Evolutionary conservation across 1,140 invertebrate species (phyloP), one percentile per base, ranked within the genome.

Genomic region (Drosophila prosaltans): DNA sequence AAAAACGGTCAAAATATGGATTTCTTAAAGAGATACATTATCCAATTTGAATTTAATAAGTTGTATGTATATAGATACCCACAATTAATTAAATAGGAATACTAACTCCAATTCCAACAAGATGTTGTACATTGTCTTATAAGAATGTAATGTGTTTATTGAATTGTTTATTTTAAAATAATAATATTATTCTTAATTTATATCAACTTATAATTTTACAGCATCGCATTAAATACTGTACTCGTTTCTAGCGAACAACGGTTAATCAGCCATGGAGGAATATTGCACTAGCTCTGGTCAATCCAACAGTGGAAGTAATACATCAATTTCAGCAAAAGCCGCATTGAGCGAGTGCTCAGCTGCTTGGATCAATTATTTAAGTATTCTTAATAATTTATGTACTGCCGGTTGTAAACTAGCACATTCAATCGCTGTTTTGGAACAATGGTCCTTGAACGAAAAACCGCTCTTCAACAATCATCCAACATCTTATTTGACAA

Each of bases 321-420:
- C 82, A 24, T 84, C 82, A 39, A 72, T 86, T 58, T 86, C 82
- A 5, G 74, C 78, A 16, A 86, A 83, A 57, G 78, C 74, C 3
- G 68, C 74, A 0, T 36, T 78, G 24, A 69, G 69, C 64, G 94
- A 95, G 78, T 95, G 94, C 89, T 93, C 95, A 51, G 93, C 94
- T 65, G 94, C 94, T 81, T 95, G 95, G 95, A 93, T 95, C 7
- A 93, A 93, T 74, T 95, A 95, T 30, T 71, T 81, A 26, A 79
- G 78, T 61, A 69, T 73, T 51, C 45, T 90, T 11, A 90, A 83
- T 45, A 72, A 69, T 54, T 71, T 84, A 36, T 91, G 79, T 41
- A 69, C 72, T 8, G 68, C 86, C n/a, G 80, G 85, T 2, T 73
- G 80, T 26, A 73, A 81, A 43, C 24, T 88, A 40, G 80, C 79